A percentile compares a stretch with the other conserved stretches of the same genome.
Conservation (phyloP, 2,797 vertebrate species). For the Tarsius wallacei region DNA sequence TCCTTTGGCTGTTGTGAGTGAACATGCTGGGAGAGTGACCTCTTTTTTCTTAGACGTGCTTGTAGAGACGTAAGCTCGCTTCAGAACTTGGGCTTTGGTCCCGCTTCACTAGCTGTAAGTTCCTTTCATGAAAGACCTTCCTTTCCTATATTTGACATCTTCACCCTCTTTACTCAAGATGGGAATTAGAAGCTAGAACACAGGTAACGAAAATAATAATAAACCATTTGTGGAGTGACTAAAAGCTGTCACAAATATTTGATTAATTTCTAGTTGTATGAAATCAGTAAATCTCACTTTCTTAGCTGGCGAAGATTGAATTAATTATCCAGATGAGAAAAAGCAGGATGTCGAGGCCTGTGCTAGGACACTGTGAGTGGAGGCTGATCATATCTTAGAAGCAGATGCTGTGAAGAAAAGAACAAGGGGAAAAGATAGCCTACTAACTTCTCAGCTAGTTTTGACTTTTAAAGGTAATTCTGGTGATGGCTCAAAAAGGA, state of each 20-base stretch:
- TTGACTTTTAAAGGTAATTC: neutral
- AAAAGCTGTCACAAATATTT: constrained; percentile 25
- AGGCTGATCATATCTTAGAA: neutral
- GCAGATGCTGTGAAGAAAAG: neutral
- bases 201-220: neutral
- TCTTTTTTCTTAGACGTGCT: neutral
- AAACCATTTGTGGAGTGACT: neutral
- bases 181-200: neutral
- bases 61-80: neutral
- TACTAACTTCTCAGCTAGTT: neutral
- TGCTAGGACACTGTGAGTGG: neutral
- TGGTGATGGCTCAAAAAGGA: neutral
- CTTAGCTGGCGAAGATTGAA: neutral
- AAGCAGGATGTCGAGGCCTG: neutral
- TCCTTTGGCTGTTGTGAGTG: neutral
- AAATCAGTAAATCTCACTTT: constrained; percentile 48
- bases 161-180: neutral
- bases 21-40: neutral
- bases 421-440: neutral
- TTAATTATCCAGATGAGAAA: constrained; percentile 25
- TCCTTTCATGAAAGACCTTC: neutral
- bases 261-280: constrained; percentile 32
- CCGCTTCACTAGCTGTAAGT: neutral
- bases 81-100: neutral
- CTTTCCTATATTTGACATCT: neutral